Base-by-base conservation (phyloP, 2,797 vertebrate species). In the Lepus oiostolus region DNA sequence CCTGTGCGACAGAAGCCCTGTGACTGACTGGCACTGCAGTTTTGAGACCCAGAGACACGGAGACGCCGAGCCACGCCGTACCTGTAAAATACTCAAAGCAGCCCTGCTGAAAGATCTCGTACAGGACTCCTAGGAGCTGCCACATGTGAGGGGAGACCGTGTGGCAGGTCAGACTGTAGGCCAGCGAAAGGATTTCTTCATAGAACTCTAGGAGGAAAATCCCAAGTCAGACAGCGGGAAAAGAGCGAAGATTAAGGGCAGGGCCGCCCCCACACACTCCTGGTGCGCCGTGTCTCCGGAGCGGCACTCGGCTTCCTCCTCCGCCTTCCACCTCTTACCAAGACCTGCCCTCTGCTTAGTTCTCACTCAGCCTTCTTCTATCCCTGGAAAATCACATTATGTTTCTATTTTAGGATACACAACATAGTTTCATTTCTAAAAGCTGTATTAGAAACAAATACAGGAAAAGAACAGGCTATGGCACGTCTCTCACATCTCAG, bases 81-180 rank as follows among this genome's bases (percentile, higher is more conserved):
- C 99, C 99, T 98, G 99, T 99, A 96, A 99, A 99, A 97, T 99
- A 99, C 95, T 99, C 99, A 63, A 99, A 99, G 98, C 99, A 99
- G 98, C 99, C 99, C 42, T 99, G 99, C 97, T 99, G 99, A 96
- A 99, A 99, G 94, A 99, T 99, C 86, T 99, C 99, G 7, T 99
- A 99, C 3, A 99, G 97, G 90, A 99, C 98, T 3, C 99, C 99
- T 13, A 99, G 98, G 58, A 99, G 99, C 98, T 99, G 99, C 99
- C 99, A 99, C 99, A 99, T 99, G 97, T 99, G 99, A 84, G 99
- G 99, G 58, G 99, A 99, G 97, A 99, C 98, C 94, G 98, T 98
- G 98, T 99, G 99, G 98, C 99, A 99, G 4, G 99, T 99, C 97
- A 99, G 98, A 87, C 99, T 99, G 76, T 99, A 99, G 0, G 99